These are phyloP conservation scores for Ophioninae sp. DNA, from an alignment of 2,888 invertebrate species.

Conservation along the genomic window DNA sequence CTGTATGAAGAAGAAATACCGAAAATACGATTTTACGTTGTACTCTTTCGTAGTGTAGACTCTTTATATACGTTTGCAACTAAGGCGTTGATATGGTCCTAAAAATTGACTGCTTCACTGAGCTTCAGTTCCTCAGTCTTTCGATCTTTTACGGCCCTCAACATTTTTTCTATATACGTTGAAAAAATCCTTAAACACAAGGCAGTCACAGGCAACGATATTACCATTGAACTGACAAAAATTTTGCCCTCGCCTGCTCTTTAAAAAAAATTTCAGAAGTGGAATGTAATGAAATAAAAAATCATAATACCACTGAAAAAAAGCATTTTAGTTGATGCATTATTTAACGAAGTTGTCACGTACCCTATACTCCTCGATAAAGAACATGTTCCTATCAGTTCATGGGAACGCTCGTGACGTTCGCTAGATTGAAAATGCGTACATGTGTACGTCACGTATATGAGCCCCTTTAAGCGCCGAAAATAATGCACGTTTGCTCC, in stretches of 20 bases:
- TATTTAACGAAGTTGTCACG: slow-evolving; percentile 9
- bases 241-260: not conserved
- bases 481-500: slow-evolving; percentile 21
- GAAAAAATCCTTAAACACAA: slow-evolving; percentile 40
- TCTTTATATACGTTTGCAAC: too few species aligned
- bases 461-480: not conserved
- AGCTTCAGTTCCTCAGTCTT: not conserved
- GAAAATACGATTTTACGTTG: too few species aligned
- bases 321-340: slow-evolving; percentile 7
- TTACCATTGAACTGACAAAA: slow-evolving; percentile 4
- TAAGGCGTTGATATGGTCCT: too few species aligned
- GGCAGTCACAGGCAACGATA: slow-evolving; percentile 26
- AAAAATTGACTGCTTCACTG: not conserved
- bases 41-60: too few species aligned
- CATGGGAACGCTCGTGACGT: slow-evolving; percentile 1
- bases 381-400: slow-evolving; percentile 11
- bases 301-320: not conserved
- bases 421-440: not conserved
- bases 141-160: not conserved
- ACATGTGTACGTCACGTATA: not conserved
- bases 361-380: slow-evolving; percentile 7
- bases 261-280: not conserved
- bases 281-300: slow-evolving; percentile 26
- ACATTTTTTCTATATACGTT: slow-evolving; percentile 1
- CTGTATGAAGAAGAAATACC: too few species aligned